Evolutionary conservation across 1,140 invertebrate species (phyloP), one percentile per base, ranked within the genome.

Genomic region (Schmidtea mediterranea): DNA sequence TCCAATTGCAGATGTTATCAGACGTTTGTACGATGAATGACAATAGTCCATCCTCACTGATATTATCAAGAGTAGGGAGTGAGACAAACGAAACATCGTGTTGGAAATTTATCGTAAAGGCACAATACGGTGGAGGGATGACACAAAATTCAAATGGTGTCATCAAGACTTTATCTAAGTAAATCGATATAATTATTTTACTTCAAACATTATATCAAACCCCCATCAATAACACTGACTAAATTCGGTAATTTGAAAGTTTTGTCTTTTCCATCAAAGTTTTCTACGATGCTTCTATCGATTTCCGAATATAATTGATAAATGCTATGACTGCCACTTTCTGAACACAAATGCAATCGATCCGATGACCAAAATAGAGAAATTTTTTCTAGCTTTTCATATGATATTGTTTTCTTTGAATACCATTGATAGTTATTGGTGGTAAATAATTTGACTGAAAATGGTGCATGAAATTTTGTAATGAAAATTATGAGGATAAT

Each of bases 341-440:
- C 59, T 36, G 67, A 61, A 23, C 76, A 46, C 2, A 77, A 51
- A 59, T 76, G 69, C n/a, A 79, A 55, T 32, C 64, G 69, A 55
- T 73, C 57, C 23, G 62, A 58, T 57, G 77, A 74, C 79, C 79
- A 82, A 9, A 49, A 22, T 23, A 63, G 23, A 3, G 52, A 47
- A 16, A 65, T 55, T 0, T 64, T 55, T 45, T 58, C 54, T n/a
- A 38, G 24, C 1, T 38, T 53, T 15, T 59, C 49, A 57, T 76
- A 76, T 9, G 52, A 50, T 2, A 79, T 56, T 43, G 62, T 73
- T 57, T 83, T 77, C 58, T 89, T 87, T 12, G 79, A 60, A 63
- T 84, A 84, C 82, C 82, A 89, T 58, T 84, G 76, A 58, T 82
- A 84, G 69, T 89, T 89, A 19, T 73, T 73, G 43, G 74, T 71